Base-by-base conservation (phyloP, 2,888 invertebrate genomes). In the Hydrotaea diabolus region DNA sequence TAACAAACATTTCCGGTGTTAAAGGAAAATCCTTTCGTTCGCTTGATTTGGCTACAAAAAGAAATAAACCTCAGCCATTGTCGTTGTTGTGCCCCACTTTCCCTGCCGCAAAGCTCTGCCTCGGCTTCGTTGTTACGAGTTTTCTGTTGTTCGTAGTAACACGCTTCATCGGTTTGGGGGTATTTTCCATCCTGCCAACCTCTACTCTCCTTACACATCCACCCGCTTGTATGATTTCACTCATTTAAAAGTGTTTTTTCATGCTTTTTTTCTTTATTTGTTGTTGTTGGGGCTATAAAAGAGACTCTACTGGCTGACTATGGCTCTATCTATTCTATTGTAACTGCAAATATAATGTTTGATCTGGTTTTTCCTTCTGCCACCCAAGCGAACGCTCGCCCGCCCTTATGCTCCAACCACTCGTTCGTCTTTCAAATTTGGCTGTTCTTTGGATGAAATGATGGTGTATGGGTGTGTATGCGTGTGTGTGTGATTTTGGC, bases 1-100 rank as follows among this genome's bases (percentile, higher is more conserved):
- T 78, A 78, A 78, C 43, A 77, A 81, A 73, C 72, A 31, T 66
- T 73, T 77, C 77, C 72, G 72, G 64, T 77, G 64, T 72, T 64
- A 76, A 59, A 69, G 71, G 71, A 72, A 77, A 71, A 69, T 77
- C 59, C 46, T 59, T 77, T 77, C 19, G 26, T 62, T 62, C 59
- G 15, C 31, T 13, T 36, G 13, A 19, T 77, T 31, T 71, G 46
- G 53, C 31, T 71, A 59, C 49, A 62, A 43, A 49, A 21, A 75
- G 75, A 69, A 75, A 75, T 75, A 69, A 71, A 71, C 75, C 49
- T 49, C 17, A 57, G 69, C 19, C 69, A n/a, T 57, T 72, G 53
- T 53, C 9, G 13, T 59, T 2, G n/a, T 31, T 21, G 9, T 21
- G 64, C 15, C 21, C 59, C 62, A 31, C 31, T 7, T 31, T 31